These are phyloP conservation scores for Polypterus senegalus DNA, from an alignment of 2,113 vertebrate genomes.

Conservation along the genomic window DNA sequence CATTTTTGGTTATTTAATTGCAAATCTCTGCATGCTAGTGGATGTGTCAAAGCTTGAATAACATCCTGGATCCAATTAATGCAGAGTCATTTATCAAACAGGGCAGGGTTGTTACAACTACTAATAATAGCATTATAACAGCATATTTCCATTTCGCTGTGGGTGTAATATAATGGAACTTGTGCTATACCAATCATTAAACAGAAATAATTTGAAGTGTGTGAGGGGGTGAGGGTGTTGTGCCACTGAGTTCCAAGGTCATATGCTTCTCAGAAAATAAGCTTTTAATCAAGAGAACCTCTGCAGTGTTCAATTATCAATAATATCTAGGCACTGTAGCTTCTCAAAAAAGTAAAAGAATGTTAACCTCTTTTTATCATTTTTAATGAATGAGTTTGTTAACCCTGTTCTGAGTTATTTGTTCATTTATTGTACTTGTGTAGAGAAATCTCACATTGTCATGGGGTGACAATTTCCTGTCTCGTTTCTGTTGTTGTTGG, in stretches of 20 bases:
- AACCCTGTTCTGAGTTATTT: no score
- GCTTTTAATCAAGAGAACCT: not conserved
- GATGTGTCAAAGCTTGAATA: constrained; percentile 45
- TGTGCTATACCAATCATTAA: constrained; percentile 8
- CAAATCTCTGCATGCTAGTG: constrained; percentile 42
- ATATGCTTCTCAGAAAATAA: not conserved
- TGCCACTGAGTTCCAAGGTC: constrained; percentile 3
- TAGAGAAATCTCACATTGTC: no score
- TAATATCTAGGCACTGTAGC: not conserved
- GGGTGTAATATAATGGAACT: constrained; percentile 16
- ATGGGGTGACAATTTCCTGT: no score
- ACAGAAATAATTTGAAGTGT: not conserved
- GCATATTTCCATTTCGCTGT: constrained; percentile 39
- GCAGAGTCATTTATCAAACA: constrained; percentile 62
- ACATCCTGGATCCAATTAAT: constrained; percentile 64
- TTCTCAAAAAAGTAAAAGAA: no score
- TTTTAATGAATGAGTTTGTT: no score
- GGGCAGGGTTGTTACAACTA: constrained; percentile 34
- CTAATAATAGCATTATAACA: constrained; percentile 54
- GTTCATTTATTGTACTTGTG: no score
- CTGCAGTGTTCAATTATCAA: not conserved
- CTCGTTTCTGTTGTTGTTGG: no score
- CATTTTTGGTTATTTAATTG: constrained; percentile 60
- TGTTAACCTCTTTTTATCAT: no score
- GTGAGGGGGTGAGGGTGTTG: not conserved